Percentiles rank a stretch among this genome's conserved stretches.
Evolutionary conservation across 2,113 vertebrate species (phyloP).

Genomic region (Tylochromis polylepis): DNA sequence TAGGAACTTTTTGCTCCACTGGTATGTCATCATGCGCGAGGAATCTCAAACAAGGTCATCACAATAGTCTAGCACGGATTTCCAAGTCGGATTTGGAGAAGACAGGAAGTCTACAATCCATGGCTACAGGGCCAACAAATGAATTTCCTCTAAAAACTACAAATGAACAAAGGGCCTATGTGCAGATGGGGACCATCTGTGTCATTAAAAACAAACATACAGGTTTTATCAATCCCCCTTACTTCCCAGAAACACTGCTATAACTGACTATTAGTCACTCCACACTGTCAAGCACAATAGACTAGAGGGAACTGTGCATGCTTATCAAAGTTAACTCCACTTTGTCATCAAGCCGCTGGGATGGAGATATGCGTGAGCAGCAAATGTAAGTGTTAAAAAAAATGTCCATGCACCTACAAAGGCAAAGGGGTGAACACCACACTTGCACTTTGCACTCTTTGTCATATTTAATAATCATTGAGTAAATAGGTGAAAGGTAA

Average conservation of each 20-base stretch:
- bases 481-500: slow-evolving; percentile 1
- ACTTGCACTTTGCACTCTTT: background rate
- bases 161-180: background rate
- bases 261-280: background rate
- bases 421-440: background rate
- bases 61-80: background rate
- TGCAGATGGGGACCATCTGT: background rate
- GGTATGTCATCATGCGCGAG: slow-evolving; percentile 2
- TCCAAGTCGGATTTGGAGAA: background rate
- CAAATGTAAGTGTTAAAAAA: background rate
- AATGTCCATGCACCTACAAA: fast-evolving
- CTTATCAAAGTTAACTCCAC: background rate
- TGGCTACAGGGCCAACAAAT: background rate
- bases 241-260: background rate
- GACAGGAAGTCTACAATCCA: background rate
- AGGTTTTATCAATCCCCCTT: background rate
- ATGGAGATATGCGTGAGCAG: background rate
- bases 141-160: background rate
- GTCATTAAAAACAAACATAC: background rate
- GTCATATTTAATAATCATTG: background rate
- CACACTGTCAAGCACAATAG: background rate
- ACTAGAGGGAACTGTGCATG: background rate
- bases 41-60: slow-evolving; percentile 21
- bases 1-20: background rate
- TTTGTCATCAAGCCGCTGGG: background rate